Conservation (phyloP, 2,797 vertebrate species). For the Lacerta viridis region DNA sequence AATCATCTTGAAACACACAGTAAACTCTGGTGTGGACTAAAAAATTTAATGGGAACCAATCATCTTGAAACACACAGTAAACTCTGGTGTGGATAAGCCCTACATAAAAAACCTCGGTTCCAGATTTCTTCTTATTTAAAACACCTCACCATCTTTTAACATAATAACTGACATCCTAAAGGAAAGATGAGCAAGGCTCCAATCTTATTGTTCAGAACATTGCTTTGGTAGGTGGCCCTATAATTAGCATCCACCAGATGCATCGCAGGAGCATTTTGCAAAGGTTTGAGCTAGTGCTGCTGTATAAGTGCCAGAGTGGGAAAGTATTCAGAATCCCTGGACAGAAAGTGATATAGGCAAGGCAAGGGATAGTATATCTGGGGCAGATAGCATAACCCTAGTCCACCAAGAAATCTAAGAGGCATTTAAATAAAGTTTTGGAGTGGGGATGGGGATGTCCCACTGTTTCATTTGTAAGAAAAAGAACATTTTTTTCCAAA, state of each 20-base stretch:
- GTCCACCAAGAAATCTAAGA: neutral
- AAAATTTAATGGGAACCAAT: too few species aligned
- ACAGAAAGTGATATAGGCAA: neutral
- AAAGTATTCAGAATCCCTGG: neutral
- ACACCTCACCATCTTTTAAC: constrained; percentile 6
- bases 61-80: too few species aligned
- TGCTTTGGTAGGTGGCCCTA: constrained; percentile 19
- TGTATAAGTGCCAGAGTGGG: neutral
- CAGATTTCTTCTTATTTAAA: neutral
- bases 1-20: too few species aligned
- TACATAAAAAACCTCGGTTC: neutral
- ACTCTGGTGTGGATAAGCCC: too few species aligned
- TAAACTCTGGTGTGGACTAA: too few species aligned
- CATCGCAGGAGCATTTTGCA: neutral
- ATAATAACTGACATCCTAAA: neutral
- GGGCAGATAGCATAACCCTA: neutral
- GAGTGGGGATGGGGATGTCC: neutral
- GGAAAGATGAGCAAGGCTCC: constrained; percentile 11
- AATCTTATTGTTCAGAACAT: constrained; percentile 14
- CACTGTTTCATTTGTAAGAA: neutral
- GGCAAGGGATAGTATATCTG: neutral
- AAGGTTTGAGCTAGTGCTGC: neutral
- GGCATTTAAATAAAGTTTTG: neutral
- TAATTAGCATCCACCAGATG: constrained; percentile 30
- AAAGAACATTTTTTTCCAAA: neutral